Evolutionary conservation across 2,797 vertebrate genomes (phyloP), one percentile per base, ranked within the genome.

Genomic region (Tangara arthus): DNA sequence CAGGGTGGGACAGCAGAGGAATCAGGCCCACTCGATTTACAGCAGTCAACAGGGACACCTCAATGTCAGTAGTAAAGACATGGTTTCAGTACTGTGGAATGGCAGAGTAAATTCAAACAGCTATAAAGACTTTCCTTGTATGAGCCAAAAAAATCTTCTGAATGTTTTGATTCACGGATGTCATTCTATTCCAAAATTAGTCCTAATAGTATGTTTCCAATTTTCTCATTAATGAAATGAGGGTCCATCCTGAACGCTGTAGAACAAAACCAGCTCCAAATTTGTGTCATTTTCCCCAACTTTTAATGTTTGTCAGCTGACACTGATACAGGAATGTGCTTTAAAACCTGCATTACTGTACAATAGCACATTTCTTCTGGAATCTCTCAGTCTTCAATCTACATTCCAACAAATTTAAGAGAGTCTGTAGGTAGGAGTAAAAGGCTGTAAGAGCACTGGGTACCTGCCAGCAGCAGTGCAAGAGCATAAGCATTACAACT

Each of bases 401-500:
- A 10, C 15, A 11, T 37, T 82, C 39, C 18, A 65, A 14, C 6
- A 69, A 18, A 46, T 3, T 5, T 21, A 69, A 18, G 52, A 41
- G 35, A 23, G 11, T 42, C 24, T 60, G 6, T 35, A 57, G 37
- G 55, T 4, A 44, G 60, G n/a, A 47, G 8, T 24, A 26, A 64
- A 89, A 50, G 0, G 0, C 49, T 68, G 27, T 44, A 41, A 37
- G 37, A n/a, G 32, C 3, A 0, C 24, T 46, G 32, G 8, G 34
- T 85, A 8, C 12, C 34, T 46, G 22, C 49, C 34, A 49, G 56
- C 21, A 11, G 12, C 8, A 27, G 16, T 34, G 57, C 69, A 39
- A 60, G 7, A 77, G 11, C 27, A 49, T 12, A 11, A 63, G 24
- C 21, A 11, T 73, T 52, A 24, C 0, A 1, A 27, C 4, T 75